Evolutionary conservation across 2,113 vertebrate genomes (phyloP).

Genomic region (Butorides virescens): DNA sequence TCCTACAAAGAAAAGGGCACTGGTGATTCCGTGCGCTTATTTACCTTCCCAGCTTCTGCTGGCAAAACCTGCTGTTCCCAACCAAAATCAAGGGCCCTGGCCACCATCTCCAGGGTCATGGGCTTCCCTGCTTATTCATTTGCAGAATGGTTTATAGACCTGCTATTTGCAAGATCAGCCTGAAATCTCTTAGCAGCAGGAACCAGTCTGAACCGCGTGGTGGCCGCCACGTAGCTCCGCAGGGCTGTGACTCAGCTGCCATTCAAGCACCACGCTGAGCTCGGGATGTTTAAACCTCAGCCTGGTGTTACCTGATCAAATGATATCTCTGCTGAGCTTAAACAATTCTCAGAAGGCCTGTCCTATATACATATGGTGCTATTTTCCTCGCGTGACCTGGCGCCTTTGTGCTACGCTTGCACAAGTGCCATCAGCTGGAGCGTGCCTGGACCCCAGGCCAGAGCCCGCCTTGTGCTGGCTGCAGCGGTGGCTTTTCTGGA

Average conservation of each 20-base stretch:
- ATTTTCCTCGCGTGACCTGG: background rate
- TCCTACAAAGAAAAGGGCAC: background rate
- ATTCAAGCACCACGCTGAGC: background rate
- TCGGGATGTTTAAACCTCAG: background rate
- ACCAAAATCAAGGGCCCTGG: background rate
- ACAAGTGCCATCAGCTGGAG: background rate
- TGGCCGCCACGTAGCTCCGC: background rate
- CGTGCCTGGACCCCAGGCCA: background rate
- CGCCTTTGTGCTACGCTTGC: accelerated
- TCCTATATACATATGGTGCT: background rate
- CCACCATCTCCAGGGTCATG: background rate
- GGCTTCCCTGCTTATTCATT: background rate
- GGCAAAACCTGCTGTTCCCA: background rate
- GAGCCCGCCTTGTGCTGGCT: background rate
- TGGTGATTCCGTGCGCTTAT: background rate
- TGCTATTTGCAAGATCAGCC: background rate
- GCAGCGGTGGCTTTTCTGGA: background rate
- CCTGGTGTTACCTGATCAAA: background rate
- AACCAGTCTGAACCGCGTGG: background rate
- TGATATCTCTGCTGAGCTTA: background rate
- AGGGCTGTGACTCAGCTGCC: background rate
- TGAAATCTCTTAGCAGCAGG: background rate
- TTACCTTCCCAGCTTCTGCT: background rate
- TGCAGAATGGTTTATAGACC: background rate
- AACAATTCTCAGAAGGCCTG: background rate